Percentiles rank a stretch among this genome's conserved stretches.
Evolutionary conservation across 2,888 invertebrate species (phyloP).

Genomic region (Nemurella pictetii): DNA sequence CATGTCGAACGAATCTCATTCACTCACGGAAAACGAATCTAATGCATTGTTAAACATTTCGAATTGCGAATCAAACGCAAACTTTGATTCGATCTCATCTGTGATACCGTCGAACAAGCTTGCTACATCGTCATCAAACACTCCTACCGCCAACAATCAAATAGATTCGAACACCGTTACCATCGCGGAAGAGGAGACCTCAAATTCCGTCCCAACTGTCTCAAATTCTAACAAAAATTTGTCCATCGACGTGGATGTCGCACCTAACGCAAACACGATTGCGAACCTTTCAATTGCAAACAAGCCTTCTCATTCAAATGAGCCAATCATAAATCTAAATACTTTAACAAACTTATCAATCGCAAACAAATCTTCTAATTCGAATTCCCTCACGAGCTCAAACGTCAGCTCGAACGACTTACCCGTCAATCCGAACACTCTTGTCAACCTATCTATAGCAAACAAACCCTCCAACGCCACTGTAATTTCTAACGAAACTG

Average conservation of each 20-base stretch:
- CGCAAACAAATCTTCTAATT: not conserved
- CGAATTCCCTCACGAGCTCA: not conserved
- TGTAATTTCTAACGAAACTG: not conserved
- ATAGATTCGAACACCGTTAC: slow-evolving; percentile 11
- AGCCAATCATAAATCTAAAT: slow-evolving; percentile 10
- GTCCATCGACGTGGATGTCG: not conserved
- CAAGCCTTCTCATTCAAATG: slow-evolving; percentile 20
- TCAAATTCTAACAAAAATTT: slow-evolving; percentile 17
- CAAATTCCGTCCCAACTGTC: slow-evolving; percentile 17
- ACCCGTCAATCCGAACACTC: slow-evolving; percentile 9
- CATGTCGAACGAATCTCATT: slow-evolving; percentile 11
- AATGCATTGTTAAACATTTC: not conserved
- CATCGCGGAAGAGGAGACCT: not conserved
- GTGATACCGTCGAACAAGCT: slow-evolving; percentile 25
- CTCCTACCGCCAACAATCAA: not conserved
- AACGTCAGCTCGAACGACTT: not conserved
- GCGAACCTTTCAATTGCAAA: slow-evolving; percentile 22
- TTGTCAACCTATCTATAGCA: slow-evolving; percentile 19
- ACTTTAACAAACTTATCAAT: slow-evolving; percentile 22
- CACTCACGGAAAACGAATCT: not conserved
- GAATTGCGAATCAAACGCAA: not conserved
- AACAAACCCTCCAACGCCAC: slow-evolving; percentile 14
- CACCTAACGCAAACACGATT: slow-evolving; percentile 27
- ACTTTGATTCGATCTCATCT: not conserved
- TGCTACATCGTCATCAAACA: not conserved